Evolutionary conservation across 2,888 invertebrate species (phyloP).

Genomic region (Stenichneumon culpator): DNA sequence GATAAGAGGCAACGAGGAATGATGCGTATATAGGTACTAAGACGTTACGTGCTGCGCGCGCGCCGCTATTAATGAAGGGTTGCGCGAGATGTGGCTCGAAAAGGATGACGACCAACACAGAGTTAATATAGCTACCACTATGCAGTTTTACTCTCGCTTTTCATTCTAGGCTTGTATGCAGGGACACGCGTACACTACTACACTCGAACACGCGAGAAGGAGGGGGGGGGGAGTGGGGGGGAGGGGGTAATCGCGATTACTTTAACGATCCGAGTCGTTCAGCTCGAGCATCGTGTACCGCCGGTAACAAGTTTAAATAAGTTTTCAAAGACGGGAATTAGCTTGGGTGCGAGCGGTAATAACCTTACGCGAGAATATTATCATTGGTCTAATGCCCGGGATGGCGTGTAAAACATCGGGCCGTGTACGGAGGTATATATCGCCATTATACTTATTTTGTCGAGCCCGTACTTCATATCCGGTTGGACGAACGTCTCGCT

Average conservation of each 20-base stretch:
- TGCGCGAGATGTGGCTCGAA: slow-evolving; percentile 60
- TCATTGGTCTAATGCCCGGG: slow-evolving; percentile 47
- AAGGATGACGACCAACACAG: slow-evolving; percentile 43
- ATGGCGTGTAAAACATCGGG: slow-evolving; percentile 7
- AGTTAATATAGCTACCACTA: background rate
- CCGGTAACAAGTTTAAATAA: slow-evolving; percentile 57
- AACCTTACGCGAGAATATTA: slow-evolving; percentile 47
- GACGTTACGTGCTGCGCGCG: slow-evolving; percentile 52
- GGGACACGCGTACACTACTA: slow-evolving; percentile 38
- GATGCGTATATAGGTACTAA: slow-evolving; percentile 36
- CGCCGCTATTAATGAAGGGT: slow-evolving; percentile 59
- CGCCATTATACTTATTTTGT: slow-evolving; percentile 12
- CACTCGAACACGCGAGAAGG: background rate
- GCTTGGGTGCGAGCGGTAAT: slow-evolving; percentile 14
- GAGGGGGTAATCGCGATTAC: slow-evolving; percentile 55
- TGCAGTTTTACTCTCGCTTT: slow-evolving; percentile 40
- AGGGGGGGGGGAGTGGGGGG: background rate
- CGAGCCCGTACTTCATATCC: slow-evolving; percentile 23
- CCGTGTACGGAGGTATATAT: background rate
- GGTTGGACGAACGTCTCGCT: slow-evolving; percentile 10
- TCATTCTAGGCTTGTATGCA: slow-evolving; percentile 31
- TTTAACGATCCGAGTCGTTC: slow-evolving; percentile 61
- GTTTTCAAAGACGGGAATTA: slow-evolving; percentile 59
- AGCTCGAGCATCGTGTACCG: slow-evolving; percentile 25
- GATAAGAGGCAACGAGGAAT: background rate